Evolutionary conservation across 2,797 vertebrate species (phyloP), one percentile per base, ranked within the genome.

Genomic region (Poeciliopsis gracilis): DNA sequence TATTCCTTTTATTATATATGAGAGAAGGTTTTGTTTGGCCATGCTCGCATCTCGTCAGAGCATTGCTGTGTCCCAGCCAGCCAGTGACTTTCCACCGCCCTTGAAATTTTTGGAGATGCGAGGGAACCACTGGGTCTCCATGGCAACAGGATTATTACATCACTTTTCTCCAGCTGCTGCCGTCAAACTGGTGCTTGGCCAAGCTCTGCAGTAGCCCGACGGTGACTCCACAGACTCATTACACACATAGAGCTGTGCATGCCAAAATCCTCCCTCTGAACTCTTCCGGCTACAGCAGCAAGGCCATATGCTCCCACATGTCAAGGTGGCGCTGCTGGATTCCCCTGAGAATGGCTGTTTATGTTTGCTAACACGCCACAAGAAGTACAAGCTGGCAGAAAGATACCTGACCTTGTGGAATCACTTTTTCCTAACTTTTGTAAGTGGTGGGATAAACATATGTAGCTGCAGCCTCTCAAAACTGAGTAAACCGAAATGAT

Each of bases 121-220:
- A 83, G 85, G 92, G 88, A 92, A 89, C 84, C 79, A 89, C 66
- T 81, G 49, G 86, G 92, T 96, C 93, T 92, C 95, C 93, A 95
- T 95, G 90, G 95, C 93, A 95, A 96, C 95, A 94, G 89, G 91
- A 94, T 92, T 95, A 94, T 94, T 94, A 92, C 94, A 94, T 95
- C 95, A 95, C 92, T 89, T 81, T 88, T 93, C 84, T 93, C 90
- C 92, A 92, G 93, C 93, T 94, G 94, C 93, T 95, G 90, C 92
- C 89, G 85, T 95, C 93, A 93, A 84, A 87, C 87, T 92, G 82
- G 85, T 91, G 86, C 87, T 92, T 88, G 81, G 83, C 91, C 87
- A 92, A 86, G 90, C 89, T 87, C 89, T 92, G 91, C 90, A 71
- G 91, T 88, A 89, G 83, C 83, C 84, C 79, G 53, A 82, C 88